These are phyloP conservation scores for Drosophila mojavensis DNA, from an alignment of 1,140 invertebrate species.

Conservation along the genomic window DNA sequence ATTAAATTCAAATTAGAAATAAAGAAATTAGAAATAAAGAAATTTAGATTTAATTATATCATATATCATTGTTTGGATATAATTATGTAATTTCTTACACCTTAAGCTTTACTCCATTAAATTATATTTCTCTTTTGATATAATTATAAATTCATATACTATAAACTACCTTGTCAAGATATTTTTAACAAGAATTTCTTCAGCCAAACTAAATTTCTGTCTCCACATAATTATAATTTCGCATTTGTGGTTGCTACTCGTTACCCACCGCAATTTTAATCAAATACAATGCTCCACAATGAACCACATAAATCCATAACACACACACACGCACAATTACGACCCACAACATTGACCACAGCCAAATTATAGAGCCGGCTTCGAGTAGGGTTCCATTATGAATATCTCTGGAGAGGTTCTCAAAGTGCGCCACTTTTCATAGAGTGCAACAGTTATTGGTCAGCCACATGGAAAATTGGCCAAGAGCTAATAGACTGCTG, in stretches of 20 bases:
- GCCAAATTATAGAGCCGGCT: slow-evolving; percentile 9
- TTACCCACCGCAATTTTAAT: slow-evolving; percentile 50
- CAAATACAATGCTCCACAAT: slow-evolving; percentile 20
- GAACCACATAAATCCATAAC: slow-evolving; percentile 55
- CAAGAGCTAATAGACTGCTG: slow-evolving; percentile 9
- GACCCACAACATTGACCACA: background rate
- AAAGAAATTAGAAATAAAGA: no score
- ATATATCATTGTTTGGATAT: no score
- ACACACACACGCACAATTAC: slow-evolving; percentile 38
- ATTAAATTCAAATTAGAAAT: no score
- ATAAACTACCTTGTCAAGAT: no score
- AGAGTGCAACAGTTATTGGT: slow-evolving; percentile 60
- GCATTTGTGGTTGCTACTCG: slow-evolving; percentile 10
- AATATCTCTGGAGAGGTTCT: background rate
- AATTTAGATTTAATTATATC: no score
- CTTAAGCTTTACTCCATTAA: no score
- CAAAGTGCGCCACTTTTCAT: slow-evolving; percentile 5
- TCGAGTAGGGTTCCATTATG: slow-evolving; percentile 38
- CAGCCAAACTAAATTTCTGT: background rate
- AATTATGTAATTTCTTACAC: no score
- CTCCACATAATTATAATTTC: background rate
- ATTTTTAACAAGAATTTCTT: background rate
- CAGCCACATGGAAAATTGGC: slow-evolving; percentile 66
- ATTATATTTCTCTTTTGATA: background rate
- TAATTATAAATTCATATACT: background rate